These are phyloP conservation scores for Chlorocebus sabaeus DNA, from an alignment of 2,113 vertebrate species.

Conservation along the genomic window DNA sequence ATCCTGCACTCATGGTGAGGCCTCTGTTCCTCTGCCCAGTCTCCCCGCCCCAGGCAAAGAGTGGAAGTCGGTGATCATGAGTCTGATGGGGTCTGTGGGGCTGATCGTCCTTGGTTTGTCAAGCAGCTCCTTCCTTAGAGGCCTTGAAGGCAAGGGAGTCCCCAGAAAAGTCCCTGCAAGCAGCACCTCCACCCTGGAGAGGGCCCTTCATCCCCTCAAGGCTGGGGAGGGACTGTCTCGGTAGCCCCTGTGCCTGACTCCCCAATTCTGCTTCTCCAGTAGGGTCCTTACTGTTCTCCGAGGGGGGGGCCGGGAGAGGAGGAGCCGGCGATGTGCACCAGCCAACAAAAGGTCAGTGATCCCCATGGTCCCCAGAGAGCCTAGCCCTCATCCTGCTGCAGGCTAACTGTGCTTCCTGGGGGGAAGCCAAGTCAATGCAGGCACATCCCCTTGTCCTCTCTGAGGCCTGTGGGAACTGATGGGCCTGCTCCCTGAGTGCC, in stretches of 20 bases:
- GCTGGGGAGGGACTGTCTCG: constrained; percentile 60
- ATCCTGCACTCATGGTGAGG: not conserved
- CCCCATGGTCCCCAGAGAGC: not conserved
- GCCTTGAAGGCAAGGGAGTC: not conserved
- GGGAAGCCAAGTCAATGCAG: not conserved
- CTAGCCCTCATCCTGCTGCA: not conserved
- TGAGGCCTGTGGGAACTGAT: not conserved
- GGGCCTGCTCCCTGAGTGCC: not conserved
- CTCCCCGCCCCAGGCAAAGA: not conserved
- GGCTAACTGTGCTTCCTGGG: not conserved
- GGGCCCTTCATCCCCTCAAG: constrained; percentile 29
- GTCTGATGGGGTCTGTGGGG: not conserved
- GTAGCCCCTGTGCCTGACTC: constrained; percentile 62
- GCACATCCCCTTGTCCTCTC: no score
- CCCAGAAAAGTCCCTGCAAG: not conserved
- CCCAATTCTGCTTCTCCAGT: constrained; percentile 82
- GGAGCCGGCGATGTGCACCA: constrained; percentile 80
- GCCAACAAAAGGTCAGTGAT: constrained; percentile 80
- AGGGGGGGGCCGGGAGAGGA: constrained; percentile 83
- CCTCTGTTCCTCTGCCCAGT: not conserved
- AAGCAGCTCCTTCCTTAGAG: not conserved
- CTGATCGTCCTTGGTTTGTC: not conserved
- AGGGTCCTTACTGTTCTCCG: constrained; percentile 83
- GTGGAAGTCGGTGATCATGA: not conserved
- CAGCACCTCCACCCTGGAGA: not conserved